Conservation (phyloP, 2,888 invertebrate species). For the Branchipolynoe longqiensis region DNA sequence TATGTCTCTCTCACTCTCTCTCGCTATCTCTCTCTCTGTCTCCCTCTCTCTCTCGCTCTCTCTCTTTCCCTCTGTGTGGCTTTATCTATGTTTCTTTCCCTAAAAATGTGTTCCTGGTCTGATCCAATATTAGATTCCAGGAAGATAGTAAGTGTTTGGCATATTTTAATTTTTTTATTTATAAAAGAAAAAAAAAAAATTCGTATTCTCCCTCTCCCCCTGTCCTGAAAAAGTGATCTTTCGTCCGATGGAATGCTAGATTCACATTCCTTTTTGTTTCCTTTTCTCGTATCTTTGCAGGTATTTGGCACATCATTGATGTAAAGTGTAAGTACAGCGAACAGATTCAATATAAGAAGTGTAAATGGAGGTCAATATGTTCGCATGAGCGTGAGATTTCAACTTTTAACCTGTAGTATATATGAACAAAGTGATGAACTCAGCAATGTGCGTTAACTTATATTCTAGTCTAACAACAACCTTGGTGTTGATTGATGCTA, state of each 20-base stretch:
- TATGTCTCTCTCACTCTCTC: no score
- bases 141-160: neutral
- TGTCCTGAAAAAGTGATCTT: neutral
- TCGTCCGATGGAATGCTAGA: neutral
- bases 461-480: neutral
- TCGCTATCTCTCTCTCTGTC: no score
- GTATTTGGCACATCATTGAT: conserved; percentile 28
- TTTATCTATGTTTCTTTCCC: no score
- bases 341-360: neutral
- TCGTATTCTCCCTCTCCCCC: no score
- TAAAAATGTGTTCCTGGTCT: neutral
- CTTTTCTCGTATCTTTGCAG: conserved; percentile 13
- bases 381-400: conserved; percentile 20
- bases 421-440: neutral
- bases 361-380: neutral
- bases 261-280: no score
- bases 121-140: neutral
- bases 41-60: no score
- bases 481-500: conserved; percentile 12
- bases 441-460: conserved; percentile 37
- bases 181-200: no score
- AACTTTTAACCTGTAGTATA: neutral
- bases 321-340: neutral
- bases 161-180: neutral
- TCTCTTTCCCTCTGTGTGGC: no score